Conservation (phyloP, 2,113 vertebrate species). For the Chlorodrepanis virens region DNA sequence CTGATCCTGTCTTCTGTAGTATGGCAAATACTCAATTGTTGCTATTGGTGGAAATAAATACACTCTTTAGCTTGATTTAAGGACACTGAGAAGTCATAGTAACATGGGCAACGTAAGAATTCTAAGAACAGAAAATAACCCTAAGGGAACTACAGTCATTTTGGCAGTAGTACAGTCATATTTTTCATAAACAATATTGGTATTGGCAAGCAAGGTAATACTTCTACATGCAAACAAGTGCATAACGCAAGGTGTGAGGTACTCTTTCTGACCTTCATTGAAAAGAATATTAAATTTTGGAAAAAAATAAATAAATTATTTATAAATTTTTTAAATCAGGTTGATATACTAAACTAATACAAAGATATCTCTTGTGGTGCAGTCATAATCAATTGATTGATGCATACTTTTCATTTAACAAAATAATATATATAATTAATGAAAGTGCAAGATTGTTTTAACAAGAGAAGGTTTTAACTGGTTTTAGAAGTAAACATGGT, state of each 20-base stretch:
- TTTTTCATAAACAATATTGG: neutral
- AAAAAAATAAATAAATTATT: neutral
- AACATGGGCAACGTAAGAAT: neutral
- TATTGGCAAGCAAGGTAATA: neutral
- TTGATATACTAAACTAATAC: neutral
- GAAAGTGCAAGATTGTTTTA: neutral
- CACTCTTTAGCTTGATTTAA: neutral
- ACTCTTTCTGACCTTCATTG: neutral
- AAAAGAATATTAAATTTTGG: neutral
- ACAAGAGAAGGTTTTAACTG: neutral
- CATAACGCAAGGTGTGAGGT: fast-evolving
- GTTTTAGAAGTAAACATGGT: neutral
- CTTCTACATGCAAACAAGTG: neutral
- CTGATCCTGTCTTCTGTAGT: neutral
- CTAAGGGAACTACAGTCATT: fast-evolving
- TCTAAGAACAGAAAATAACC: neutral
- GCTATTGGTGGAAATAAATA: neutral
- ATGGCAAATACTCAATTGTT: neutral
- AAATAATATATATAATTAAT: neutral
- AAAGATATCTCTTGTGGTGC: fast-evolving
- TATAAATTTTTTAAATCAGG: neutral
- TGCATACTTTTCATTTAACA: neutral
- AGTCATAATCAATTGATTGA: neutral
- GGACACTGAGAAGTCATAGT: no score
- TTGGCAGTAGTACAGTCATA: neutral